These are phyloP conservation scores for Arctocebus calabarensis DNA, from an alignment of 2,797 vertebrate species.

Conservation along the genomic window DNA sequence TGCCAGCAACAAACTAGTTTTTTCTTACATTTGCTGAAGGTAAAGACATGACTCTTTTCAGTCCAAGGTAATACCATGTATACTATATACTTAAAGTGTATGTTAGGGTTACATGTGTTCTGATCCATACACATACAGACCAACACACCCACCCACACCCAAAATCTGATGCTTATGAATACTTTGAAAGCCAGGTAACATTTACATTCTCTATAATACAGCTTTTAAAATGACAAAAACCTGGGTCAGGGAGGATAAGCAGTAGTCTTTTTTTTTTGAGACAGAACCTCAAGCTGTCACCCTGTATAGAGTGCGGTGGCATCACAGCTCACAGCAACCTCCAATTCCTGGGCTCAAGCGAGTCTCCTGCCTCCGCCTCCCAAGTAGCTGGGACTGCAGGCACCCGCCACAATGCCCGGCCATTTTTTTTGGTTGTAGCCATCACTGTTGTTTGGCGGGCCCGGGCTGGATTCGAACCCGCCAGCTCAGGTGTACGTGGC, in stretches of 20 bases:
- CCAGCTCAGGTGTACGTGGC: too few species aligned
- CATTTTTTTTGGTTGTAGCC: too few species aligned
- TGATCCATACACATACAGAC: not conserved
- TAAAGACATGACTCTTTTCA: not conserved
- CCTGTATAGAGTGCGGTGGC: too few species aligned
- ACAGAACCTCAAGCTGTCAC: too few species aligned
- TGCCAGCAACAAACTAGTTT: not conserved
- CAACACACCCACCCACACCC: not conserved
- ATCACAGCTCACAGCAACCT: too few species aligned
- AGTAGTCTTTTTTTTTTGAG: too few species aligned
- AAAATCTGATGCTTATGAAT: not conserved
- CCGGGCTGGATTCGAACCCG: too few species aligned
- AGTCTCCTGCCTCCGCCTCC: too few species aligned
- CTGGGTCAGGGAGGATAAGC: not conserved
- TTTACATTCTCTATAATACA: not conserved
- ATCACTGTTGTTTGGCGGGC: too few species aligned
- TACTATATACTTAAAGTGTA: not conserved
- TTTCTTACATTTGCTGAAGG: not conserved
- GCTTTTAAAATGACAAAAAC: slow-evolving; percentile 31
- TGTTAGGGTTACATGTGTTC: not conserved
- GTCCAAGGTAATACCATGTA: not conserved
- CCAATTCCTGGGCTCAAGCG: too few species aligned
- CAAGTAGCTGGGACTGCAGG: too few species aligned
- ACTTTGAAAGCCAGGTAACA: not conserved
- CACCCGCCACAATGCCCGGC: too few species aligned